phyloP scores from a whole-genome alignment of 1,140 invertebrate species.

The Anoplolepis gracilipes region DNA sequence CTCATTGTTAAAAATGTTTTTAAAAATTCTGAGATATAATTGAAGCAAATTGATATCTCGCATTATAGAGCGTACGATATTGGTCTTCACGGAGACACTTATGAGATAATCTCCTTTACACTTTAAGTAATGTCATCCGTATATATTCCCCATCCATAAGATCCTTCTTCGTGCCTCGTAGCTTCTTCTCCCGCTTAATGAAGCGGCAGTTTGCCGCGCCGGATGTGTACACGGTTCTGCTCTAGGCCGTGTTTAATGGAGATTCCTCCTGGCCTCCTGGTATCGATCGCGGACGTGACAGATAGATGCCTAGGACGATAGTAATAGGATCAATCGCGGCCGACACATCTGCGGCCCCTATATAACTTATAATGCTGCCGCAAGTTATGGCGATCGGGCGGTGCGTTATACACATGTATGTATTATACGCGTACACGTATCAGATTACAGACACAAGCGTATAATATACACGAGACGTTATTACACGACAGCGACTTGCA shows the following conservation, averaged over 20 bases:
- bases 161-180: neutral
- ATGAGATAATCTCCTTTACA: slow-evolving; percentile 36
- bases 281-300: slow-evolving; percentile 63
- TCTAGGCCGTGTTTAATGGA: slow-evolving; percentile 60
- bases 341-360: slow-evolving; percentile 66
- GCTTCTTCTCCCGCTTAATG: slow-evolving; percentile 51
- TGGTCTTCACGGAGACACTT: neutral
- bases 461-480: slow-evolving; percentile 1
- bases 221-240: slow-evolving; percentile 48
- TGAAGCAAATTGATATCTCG: neutral
- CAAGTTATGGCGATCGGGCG: slow-evolving; percentile 54
- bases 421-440: slow-evolving; percentile 37
- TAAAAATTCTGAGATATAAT: neutral
- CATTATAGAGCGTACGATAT: neutral
- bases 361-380: slow-evolving; percentile 55
- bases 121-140: neutral
- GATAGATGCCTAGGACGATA: slow-evolving; percentile 57
- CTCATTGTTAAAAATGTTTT: neutral
- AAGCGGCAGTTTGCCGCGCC: slow-evolving; percentile 29
- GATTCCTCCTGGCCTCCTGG: slow-evolving; percentile 45
- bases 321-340: slow-evolving; percentile 69
- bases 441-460: slow-evolving; percentile 23
- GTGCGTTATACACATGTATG: slow-evolving; percentile 11
- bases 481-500: slow-evolving; percentile 40
- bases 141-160: neutral